A percentile compares a stretch with the other conserved stretches of the same genome.
Conservation (phyloP, 2,888 invertebrate species). For the Caenorhabditis japonica region DNA sequence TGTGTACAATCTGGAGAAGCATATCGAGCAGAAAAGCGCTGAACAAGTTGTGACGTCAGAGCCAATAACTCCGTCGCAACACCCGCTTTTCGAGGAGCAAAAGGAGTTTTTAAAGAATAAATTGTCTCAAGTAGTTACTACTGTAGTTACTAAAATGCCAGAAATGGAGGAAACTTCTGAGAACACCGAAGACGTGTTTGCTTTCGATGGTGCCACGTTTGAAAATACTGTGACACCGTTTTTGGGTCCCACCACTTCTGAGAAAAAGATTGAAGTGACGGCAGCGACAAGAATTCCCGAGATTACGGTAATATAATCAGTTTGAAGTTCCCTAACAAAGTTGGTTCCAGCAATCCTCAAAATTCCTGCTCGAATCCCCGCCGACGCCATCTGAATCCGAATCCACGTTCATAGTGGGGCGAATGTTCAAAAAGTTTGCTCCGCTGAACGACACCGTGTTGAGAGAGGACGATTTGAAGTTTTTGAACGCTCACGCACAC, state of each 20-base stretch:
- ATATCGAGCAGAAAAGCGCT: conserved; percentile 9
- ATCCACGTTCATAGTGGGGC: conserved; percentile 32
- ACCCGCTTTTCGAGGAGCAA: conserved; percentile 50
- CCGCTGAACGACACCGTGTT: conserved; percentile 47
- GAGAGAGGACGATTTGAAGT: conserved; percentile 48
- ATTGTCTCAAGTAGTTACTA: conserved; percentile 4
- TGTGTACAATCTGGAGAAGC: conserved; percentile 37
- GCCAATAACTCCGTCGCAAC: conserved; percentile 30
- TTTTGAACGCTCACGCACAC: conserved; percentile 57
- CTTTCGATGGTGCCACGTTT: conserved; percentile 12
- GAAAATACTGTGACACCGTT: background rate
- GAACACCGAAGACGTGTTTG: conserved; percentile 42
- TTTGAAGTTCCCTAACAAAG: background rate
- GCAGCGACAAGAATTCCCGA: conserved; percentile 14
- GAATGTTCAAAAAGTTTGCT: conserved; percentile 57
- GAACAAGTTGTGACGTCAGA: conserved; percentile 45
- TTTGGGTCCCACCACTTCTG: too few species aligned
- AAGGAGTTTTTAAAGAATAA: conserved; percentile 43
- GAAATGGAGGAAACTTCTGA: conserved; percentile 33
- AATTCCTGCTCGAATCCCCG: conserved; percentile 42
- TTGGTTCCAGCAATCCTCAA: conserved; percentile 36
- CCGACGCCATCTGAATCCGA: conserved; percentile 4
- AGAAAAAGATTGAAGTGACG: conserved; percentile 28
- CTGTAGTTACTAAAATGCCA: background rate
- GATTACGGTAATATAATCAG: too few species aligned